phyloP scores from a whole-genome alignment of 2,888 invertebrate genomes.

The Lumbricus terrestris region DNA sequence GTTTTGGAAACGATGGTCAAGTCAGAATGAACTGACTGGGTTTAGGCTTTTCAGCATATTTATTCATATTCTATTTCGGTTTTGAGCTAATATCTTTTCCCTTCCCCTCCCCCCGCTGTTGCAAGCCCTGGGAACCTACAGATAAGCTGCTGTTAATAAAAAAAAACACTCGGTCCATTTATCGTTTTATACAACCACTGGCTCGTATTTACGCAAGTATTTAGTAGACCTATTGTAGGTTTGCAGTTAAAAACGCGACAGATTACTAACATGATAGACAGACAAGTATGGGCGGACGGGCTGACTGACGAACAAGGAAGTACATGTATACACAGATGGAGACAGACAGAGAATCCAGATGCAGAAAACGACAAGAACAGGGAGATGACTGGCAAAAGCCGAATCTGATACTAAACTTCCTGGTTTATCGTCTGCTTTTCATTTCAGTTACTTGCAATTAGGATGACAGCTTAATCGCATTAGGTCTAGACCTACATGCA shows the following conservation, averaged over 20 bases:
- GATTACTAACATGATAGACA: not conserved
- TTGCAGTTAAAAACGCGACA: too few relatives aligned
- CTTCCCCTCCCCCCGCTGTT: not conserved
- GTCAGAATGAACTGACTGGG: too few relatives aligned
- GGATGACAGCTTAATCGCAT: too few relatives aligned
- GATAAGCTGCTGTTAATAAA: not conserved
- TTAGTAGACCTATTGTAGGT: too few relatives aligned
- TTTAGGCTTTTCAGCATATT: too few relatives aligned
- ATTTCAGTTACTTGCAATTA: not conserved
- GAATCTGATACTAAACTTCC: not conserved
- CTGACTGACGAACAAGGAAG: not conserved
- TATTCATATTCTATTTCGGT: too few relatives aligned
- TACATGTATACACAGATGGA: not conserved
- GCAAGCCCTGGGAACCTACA: not conserved
- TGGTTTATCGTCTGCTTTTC: not conserved
- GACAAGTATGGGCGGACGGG: not conserved
- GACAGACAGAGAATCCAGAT: not conserved
- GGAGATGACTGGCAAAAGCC: not conserved
- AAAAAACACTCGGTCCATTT: not conserved
- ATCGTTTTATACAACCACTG: not conserved
- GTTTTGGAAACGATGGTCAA: too few relatives aligned
- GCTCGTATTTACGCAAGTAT: not conserved
- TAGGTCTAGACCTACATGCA: too few relatives aligned
- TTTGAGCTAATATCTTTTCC: not conserved
- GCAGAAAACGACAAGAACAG: not conserved